These are phyloP conservation scores for Pluvialis apricaria DNA, from an alignment of 2,113 vertebrate genomes.

Conservation along the genomic window DNA sequence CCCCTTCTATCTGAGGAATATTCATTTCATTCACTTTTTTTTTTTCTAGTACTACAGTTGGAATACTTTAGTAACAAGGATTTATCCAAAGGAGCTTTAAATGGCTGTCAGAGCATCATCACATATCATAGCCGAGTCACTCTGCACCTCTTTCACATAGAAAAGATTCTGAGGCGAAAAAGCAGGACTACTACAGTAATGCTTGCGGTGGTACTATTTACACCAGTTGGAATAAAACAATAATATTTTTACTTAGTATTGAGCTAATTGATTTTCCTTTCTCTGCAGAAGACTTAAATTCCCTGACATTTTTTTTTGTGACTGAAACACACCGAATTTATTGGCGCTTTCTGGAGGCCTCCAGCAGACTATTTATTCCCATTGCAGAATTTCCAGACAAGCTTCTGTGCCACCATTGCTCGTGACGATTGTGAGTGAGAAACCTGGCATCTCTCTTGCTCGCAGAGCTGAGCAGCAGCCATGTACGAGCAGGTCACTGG, in stretches of 20 bases:
- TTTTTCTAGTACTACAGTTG: background rate
- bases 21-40: background rate
- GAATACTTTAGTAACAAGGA: background rate
- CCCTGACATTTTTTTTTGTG: background rate
- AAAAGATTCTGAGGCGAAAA: background rate
- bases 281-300: background rate
- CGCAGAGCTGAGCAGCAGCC: background rate
- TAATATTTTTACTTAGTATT: slow-evolving; percentile 28
- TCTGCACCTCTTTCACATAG: background rate
- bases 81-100: background rate
- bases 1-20: background rate
- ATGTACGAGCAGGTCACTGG: background rate
- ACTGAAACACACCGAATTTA: background rate
- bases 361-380: background rate
- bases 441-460: background rate
- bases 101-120: background rate
- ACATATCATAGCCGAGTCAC: background rate
- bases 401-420: background rate
- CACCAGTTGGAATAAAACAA: background rate
- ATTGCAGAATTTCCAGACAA: background rate
- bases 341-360: background rate
- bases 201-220: background rate
- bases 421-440: background rate
- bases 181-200: background rate
- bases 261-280: slow-evolving; percentile 42